These are phyloP conservation scores for Drosophila triauraria DNA, from an alignment of 1,140 invertebrate species.

Conservation along the genomic window DNA sequence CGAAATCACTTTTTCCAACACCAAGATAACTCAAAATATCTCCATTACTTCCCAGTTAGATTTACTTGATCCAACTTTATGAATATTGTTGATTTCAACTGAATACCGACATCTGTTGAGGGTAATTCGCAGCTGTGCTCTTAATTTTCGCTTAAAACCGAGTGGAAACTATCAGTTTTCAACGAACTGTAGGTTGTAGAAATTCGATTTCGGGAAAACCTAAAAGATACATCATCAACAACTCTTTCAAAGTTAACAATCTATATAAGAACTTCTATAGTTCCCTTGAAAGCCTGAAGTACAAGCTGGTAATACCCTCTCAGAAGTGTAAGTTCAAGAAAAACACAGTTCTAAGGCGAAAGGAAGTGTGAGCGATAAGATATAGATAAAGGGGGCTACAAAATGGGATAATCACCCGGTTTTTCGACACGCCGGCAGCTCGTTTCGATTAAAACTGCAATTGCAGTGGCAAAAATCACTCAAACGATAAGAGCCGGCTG, in stretches of 20 bases:
- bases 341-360: conserved; percentile 3
- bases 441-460: conserved; percentile 37
- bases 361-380: conserved; percentile 39
- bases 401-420: conserved; percentile 38
- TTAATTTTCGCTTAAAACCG: background rate
- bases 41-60: too few relatives aligned
- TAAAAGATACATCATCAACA: too few relatives aligned
- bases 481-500: conserved; percentile 30
- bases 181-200: background rate
- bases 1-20: too few relatives aligned
- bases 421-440: conserved; percentile 40
- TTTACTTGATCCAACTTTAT: background rate
- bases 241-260: too few relatives aligned
- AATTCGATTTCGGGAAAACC: background rate
- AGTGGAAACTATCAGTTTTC: background rate
- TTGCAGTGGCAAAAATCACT: conserved; percentile 23
- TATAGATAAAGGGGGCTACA: conserved; percentile 19
- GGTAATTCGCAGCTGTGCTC: background rate
- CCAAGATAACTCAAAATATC: too few relatives aligned
- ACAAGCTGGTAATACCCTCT: background rate
- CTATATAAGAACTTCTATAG: too few relatives aligned
- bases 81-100: background rate
- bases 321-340: background rate
- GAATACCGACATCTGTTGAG: background rate
- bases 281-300: too few relatives aligned